These are phyloP conservation scores for Thamnophis elegans DNA, from an alignment of 2,797 vertebrate genomes.

Conservation along the genomic window DNA sequence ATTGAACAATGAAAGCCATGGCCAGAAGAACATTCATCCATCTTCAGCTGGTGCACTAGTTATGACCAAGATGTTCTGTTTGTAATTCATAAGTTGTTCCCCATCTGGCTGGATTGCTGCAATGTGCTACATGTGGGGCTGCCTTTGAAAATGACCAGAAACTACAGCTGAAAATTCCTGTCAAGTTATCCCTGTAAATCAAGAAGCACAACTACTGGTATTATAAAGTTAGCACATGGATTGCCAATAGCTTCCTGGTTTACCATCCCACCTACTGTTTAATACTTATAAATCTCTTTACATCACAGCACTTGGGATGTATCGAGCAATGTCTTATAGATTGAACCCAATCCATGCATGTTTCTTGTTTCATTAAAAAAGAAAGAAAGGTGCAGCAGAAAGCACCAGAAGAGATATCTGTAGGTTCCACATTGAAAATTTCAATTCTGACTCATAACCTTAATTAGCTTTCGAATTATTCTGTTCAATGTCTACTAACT, in stretches of 20 bases:
- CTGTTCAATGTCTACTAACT: background rate
- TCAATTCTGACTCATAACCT: background rate
- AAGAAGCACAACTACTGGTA: background rate
- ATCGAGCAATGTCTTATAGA: background rate
- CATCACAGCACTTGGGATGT: background rate
- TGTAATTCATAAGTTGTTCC: background rate
- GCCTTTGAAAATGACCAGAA: background rate
- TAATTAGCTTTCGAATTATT: background rate
- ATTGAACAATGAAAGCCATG: background rate
- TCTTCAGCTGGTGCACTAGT: background rate
- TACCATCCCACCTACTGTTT: background rate
- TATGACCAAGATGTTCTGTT: background rate
- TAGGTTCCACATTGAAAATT: background rate
- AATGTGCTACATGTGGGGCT: background rate
- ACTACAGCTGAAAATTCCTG: background rate
- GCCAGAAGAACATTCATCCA: background rate
- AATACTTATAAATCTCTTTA: background rate
- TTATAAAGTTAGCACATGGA: background rate
- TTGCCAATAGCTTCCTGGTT: background rate
- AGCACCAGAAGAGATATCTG: background rate
- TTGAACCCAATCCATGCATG: background rate
- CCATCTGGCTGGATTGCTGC: background rate
- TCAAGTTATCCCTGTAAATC: background rate
- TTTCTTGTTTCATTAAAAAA: background rate
- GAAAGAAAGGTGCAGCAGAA: background rate